Conservation (phyloP, 2,113 vertebrate genomes). For the Dipodomys stephensi region DNA sequence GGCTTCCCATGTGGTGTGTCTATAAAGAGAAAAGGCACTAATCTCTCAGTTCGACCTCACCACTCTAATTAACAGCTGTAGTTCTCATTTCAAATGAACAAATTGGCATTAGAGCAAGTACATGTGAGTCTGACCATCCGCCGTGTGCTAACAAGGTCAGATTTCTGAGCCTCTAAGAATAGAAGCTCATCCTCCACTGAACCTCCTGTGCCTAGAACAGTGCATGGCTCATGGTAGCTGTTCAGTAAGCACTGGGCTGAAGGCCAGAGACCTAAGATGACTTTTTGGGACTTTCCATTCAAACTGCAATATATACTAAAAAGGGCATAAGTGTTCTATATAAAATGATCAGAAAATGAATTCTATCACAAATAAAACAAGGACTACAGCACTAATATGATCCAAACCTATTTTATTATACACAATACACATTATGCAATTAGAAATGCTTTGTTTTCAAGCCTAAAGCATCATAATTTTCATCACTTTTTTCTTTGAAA, state of each 20-base stretch:
- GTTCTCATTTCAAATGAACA: conserved; percentile 79
- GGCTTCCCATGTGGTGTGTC: conserved; percentile 77
- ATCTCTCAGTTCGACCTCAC: conserved; percentile 74
- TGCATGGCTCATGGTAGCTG: neutral
- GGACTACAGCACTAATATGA: conserved; percentile 18
- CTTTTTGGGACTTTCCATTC: conserved; percentile 18
- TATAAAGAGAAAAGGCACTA: conserved; percentile 82
- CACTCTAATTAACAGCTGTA: conserved; percentile 81
- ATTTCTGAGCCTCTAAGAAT: conserved; percentile 73
- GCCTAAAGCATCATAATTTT: conserved; percentile 35
- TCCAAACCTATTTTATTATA: conserved; percentile 32
- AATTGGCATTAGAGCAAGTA: conserved; percentile 66
- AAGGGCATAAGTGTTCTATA: conserved; percentile 25
- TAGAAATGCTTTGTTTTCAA: conserved; percentile 62
- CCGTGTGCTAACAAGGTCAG: conserved; percentile 48
- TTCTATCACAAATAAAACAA: conserved; percentile 55
- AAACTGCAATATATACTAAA: conserved; percentile 34
- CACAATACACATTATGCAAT: conserved; percentile 28
- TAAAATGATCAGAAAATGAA: conserved; percentile 50
- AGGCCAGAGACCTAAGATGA: conserved; percentile 49
- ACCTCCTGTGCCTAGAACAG: conserved; percentile 54
- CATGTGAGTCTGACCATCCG: conserved; percentile 68
- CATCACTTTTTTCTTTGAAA: conserved; percentile 44
- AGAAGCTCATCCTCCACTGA: conserved; percentile 56
- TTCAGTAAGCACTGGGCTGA: conserved; percentile 54